phyloP scores from a whole-genome alignment of 2,113 vertebrate genomes.

The Misgurnus mizolepis region DNA sequence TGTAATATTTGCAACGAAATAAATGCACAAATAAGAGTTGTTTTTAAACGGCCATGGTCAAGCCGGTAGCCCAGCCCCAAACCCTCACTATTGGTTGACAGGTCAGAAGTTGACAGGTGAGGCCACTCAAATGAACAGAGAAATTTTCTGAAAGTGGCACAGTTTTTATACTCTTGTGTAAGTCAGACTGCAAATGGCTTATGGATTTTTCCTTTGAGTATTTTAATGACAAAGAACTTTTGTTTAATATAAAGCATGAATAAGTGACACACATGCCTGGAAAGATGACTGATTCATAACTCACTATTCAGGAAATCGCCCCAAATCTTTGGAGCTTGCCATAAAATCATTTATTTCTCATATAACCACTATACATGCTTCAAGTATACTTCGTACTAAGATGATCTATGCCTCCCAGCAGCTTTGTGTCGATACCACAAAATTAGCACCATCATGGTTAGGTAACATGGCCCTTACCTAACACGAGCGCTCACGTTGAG shows the following conservation, averaged over 20 bases:
- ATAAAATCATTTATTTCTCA: neutral
- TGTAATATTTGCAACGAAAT: no score
- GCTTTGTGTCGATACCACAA: neutral
- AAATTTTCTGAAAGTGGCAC: no score
- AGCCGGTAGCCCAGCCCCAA: no score
- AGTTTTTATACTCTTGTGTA: no score
- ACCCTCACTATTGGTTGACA: no score
- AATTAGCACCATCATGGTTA: neutral
- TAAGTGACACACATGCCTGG: no score
- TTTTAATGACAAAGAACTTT: no score
- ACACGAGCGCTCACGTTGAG: slow-evolving; percentile 56
- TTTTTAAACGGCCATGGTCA: no score
- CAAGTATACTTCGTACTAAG: neutral
- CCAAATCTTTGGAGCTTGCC: neutral
- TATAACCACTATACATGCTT: neutral
- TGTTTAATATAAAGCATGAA: neutral
- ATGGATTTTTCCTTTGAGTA: neutral
- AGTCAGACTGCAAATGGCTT: neutral
- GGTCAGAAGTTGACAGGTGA: no score
- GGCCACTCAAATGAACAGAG: no score
- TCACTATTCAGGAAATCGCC: neutral
- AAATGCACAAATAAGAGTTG: no score
- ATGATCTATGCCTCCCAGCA: neutral
- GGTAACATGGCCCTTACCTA: neutral
- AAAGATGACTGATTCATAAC: neutral